Base-by-base conservation (phyloP, 30 jellyfish, hydroid and myxozoan genomes). In the Turritopsis rubra region DNA sequence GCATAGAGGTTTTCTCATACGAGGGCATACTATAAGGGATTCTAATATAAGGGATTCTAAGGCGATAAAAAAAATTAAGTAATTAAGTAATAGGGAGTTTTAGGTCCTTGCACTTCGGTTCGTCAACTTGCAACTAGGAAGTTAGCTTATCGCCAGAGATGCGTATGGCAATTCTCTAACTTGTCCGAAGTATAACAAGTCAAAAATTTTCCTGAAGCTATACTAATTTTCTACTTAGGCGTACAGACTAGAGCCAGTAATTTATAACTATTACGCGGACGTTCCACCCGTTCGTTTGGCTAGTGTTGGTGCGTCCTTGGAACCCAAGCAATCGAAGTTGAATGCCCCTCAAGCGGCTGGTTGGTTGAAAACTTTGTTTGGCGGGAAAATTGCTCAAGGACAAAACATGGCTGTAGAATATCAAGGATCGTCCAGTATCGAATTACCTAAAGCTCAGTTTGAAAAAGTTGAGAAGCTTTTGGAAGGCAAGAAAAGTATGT, bases 211-310 rank as follows among this genome's bases (percentile, higher is more conserved):
- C n/a, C n/a, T n/a, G n/a, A n/a, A n/a, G n/a, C n/a, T n/a, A n/a
- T n/a, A n/a, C n/a, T n/a, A n/a, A n/a, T n/a, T n/a, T n/a, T n/a
- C n/a, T n/a, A n/a, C n/a, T n/a, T n/a, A 92, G 98, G 98, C 98
- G 1, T 92, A 92, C 81, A 87, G 98, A 3, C 60, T 92, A 75
- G 98, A 92, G 87, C 98, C 98, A 1, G 74, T 92, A 81, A 92
- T 92, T 1, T 92, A 84, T 71, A 95, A 85, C 52, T 91, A 92
- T 70, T 92, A 92, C 65, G 82, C 94, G 1, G 74, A 88, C 25
- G 83, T 92, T 21, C 95, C 96, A 23, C 98, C 98, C 5, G 96
- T 92, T 13, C 85, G 83, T 41, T 75, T 92, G 53, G 75, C 93
- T 25, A 87, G 75, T n/a, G 85, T 87, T 8, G 84, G 72, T 27